Evolutionary conservation across 2,113 vertebrate genomes (phyloP).

Genomic region (Scartelaos histophorus): DNA sequence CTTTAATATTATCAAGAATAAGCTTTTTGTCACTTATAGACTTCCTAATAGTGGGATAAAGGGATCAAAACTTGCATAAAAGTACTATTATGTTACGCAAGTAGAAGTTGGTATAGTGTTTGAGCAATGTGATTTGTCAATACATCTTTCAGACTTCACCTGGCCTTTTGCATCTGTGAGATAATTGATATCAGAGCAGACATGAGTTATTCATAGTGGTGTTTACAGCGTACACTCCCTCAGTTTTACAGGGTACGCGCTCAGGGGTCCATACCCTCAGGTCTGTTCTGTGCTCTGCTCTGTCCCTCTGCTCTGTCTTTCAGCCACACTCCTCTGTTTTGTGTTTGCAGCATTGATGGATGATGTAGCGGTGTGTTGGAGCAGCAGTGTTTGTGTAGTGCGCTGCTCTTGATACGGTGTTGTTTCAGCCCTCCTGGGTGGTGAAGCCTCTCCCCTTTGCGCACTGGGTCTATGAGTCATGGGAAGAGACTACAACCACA

Average conservation of each 20-base stretch:
- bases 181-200: conserved; percentile 12
- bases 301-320: conserved; percentile 35
- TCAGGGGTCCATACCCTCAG: neutral
- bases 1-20: too few relatives aligned
- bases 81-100: too few relatives aligned
- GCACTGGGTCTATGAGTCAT: conserved; percentile 59
- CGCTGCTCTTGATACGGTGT: conserved; percentile 57
- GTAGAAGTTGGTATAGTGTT: too few relatives aligned
- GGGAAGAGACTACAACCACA: conserved; percentile 58
- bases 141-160: conserved; percentile 37
- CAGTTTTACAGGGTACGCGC: neutral
- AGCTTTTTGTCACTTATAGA: too few relatives aligned
- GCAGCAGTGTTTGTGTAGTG: conserved; percentile 54
- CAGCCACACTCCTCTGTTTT: conserved; percentile 6
- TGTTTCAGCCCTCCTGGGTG: conserved; percentile 58
- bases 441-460: conserved; percentile 38
- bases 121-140: neutral
- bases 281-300: conserved; percentile 11
- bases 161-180: conserved; percentile 49
- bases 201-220: conserved; percentile 6
- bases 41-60: too few relatives aligned
- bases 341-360: conserved; percentile 51
- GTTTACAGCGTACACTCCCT: neutral
- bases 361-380: conserved; percentile 16
- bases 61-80: too few relatives aligned